Percentiles rank a stretch among this genome's conserved stretches.
phyloP scores from a whole-genome alignment of 2,888 invertebrate genomes.

The Onchidella celtica region DNA sequence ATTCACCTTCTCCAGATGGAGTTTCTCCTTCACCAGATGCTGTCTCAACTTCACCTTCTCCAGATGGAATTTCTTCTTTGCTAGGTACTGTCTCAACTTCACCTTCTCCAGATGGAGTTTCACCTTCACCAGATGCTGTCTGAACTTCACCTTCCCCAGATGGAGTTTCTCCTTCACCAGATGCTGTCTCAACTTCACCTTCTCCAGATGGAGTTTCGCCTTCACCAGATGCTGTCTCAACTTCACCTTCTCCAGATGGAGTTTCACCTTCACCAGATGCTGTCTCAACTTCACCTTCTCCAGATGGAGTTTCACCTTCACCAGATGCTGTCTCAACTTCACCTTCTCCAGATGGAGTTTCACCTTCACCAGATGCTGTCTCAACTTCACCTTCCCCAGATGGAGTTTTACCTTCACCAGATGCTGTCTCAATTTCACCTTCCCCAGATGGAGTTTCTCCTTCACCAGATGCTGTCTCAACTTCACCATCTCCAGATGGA shows the following conservation, averaged over 20 bases:
- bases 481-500: background rate
- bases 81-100: background rate
- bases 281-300: slow-evolving; percentile 17
- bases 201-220: background rate
- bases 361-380: background rate
- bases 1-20: background rate
- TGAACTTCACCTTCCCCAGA: background rate
- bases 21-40: background rate
- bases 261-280: too few relatives aligned
- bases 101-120: background rate
- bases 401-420: background rate
- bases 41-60: background rate
- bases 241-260: background rate
- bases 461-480: background rate
- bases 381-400: background rate
- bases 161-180: background rate
- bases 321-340: background rate
- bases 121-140: background rate
- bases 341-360: background rate
- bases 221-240: background rate
- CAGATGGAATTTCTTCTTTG: background rate
- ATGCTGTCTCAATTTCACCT: background rate
- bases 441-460: background rate
- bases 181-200: background rate
- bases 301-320: background rate